Evolutionary conservation across 2,113 vertebrate species (phyloP).

Genomic region (Gnathonemus longibarbis): DNA sequence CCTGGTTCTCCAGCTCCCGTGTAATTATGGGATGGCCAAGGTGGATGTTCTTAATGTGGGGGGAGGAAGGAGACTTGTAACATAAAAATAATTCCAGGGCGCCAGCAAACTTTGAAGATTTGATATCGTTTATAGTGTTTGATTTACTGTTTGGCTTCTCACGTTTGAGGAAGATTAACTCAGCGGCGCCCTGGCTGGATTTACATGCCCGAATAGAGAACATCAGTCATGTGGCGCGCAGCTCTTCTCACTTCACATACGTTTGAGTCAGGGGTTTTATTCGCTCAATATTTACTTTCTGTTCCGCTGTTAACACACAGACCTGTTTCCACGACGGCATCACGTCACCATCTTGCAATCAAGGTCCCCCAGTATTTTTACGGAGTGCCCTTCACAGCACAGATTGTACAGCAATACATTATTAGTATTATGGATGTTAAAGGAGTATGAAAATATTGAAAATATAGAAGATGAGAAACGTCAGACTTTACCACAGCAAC

Average conservation of each 20-base stretch:
- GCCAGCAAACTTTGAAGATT: background rate
- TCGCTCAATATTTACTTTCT: background rate
- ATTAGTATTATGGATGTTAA: background rate
- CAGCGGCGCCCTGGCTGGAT: background rate
- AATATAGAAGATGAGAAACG: background rate
- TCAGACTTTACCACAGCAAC: background rate
- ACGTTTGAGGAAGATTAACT: background rate
- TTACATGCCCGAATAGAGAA: background rate
- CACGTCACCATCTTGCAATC: background rate
- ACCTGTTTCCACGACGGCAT: background rate
- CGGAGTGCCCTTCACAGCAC: background rate
- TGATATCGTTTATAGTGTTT: constrained; percentile 1
- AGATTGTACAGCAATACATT: background rate
- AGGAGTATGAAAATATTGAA: background rate
- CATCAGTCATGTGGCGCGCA: background rate
- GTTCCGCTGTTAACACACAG: background rate
- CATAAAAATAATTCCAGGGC: background rate
- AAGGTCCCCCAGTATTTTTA: background rate
- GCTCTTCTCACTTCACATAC: background rate
- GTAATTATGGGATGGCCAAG: background rate
- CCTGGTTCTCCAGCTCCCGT: background rate
- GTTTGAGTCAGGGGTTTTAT: background rate
- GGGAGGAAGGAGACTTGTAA: background rate
- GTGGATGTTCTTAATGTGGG: background rate
- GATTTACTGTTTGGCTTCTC: background rate